Conservation (phyloP, 2,113 vertebrate species). For the Tragelaphus imberbis region DNA sequence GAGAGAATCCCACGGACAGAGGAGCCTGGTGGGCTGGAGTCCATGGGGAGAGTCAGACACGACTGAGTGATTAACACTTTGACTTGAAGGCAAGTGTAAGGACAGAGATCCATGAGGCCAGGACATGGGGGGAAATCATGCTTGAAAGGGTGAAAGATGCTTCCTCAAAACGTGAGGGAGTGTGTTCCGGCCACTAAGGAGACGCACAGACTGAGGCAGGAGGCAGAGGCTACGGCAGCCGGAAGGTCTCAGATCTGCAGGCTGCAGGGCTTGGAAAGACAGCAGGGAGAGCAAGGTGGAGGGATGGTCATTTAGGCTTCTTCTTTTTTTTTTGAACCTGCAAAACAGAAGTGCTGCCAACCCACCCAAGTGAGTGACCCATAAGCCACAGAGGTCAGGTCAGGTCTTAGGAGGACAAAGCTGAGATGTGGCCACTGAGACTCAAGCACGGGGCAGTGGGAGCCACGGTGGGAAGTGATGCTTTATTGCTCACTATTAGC, state of each 20-base stretch:
- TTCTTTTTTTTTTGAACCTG: background rate
- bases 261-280: background rate
- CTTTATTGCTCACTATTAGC: background rate
- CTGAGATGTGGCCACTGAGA: background rate
- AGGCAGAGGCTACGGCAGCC: background rate
- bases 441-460: background rate
- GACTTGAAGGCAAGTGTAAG: background rate
- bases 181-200: background rate
- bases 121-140: background rate
- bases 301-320: background rate
- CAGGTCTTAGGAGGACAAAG: background rate
- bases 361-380: background rate
- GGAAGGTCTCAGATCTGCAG: background rate
- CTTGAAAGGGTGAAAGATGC: background rate
- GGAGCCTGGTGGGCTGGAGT: background rate
- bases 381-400: background rate
- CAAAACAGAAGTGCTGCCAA: background rate
- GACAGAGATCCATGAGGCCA: background rate
- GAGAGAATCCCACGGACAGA: background rate
- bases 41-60: fast-evolving
- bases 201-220: fast-evolving
- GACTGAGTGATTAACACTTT: background rate
- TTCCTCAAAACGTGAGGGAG: background rate
- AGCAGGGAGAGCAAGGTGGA: background rate
- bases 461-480: fast-evolving